Conservation (phyloP, 2,888 invertebrate species). For the Tribolium freemani region DNA sequence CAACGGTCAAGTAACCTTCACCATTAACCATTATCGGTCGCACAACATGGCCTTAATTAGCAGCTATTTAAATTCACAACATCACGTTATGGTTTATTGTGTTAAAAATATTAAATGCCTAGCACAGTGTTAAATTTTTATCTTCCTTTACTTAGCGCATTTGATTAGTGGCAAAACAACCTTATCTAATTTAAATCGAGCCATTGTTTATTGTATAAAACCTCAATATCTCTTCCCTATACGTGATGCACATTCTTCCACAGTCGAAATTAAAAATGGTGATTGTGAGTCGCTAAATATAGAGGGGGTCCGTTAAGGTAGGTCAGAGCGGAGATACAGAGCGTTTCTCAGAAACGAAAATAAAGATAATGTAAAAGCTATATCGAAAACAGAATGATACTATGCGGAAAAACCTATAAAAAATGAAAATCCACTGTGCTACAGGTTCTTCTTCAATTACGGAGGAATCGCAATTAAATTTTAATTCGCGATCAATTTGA, state of each 20-base stretch:
- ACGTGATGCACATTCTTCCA: slow-evolving; percentile 5
- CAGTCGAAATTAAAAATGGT: background rate
- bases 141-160: slow-evolving; percentile 9
- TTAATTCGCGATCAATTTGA: no score
- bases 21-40: slow-evolving; percentile 25
- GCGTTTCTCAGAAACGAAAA: background rate
- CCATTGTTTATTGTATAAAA: slow-evolving; percentile 26
- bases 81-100: slow-evolving; percentile 25
- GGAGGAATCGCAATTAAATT: no score
- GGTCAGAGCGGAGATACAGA: background rate
- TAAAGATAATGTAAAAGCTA: no score
- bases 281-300: background rate
- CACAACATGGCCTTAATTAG: slow-evolving; percentile 20
- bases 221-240: slow-evolving; percentile 9
- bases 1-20: slow-evolving; percentile 19
- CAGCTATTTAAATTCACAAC: slow-evolving; percentile 22
- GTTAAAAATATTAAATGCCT: slow-evolving; percentile 17
- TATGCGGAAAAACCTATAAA: no score
- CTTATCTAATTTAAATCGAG: slow-evolving; percentile 18
- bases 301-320: background rate
- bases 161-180: slow-evolving; percentile 19
- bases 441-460: no score
- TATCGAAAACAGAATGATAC: no score
- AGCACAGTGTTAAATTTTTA: slow-evolving; percentile 15
- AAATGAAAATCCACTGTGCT: no score